Base-by-base conservation (phyloP, 2,888 invertebrate species). In the Stomorhina lunata region DNA sequence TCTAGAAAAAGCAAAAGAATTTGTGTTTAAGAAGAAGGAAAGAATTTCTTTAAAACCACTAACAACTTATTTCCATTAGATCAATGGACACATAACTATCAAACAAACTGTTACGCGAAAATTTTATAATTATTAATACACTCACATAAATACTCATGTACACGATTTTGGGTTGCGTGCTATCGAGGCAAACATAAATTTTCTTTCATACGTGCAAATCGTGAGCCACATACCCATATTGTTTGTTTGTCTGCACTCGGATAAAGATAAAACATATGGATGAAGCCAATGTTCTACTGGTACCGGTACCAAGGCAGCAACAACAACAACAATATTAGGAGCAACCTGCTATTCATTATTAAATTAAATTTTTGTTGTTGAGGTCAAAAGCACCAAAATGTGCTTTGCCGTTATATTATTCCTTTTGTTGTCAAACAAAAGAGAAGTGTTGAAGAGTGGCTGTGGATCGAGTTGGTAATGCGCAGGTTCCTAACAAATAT, bases 371-470 rank as follows among this genome's bases (percentile, higher is more conserved):
- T 32, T 73, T 53, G 53, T 68, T 68, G 76, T 65, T 76, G 81
- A 61, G 81, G 76, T 81, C 81, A 81, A 81, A 81, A 76, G 76
- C 81, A 72, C 65, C 22, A 45, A 72, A 68, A 68, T 53, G 22
- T 63, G 7, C 32, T 66, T 63, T 59, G 7, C 15, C 37, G 22
- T 63, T 63, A 63, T 29, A 15, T 40, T 50, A 17, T 71, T 20
- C 10, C 22, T 15, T 10, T 1, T 65, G 48, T 37, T 55, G 9
- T 55, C 4, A 37, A 12, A n/a, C 37, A 37, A 12, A 37, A 37
- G 10, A 37, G 4, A 10, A 4, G 37, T 12, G n/a, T 37, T 37
- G 10, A 37, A 37, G 3, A 17, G 6, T 10, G 6, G 10, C 4
- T 43, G 43, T 77, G 61, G 76, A 77, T 43, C 10, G 5, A 17